Base-by-base conservation (phyloP, 1,140 invertebrate species). In the Trichonephila inaurata region DNA sequence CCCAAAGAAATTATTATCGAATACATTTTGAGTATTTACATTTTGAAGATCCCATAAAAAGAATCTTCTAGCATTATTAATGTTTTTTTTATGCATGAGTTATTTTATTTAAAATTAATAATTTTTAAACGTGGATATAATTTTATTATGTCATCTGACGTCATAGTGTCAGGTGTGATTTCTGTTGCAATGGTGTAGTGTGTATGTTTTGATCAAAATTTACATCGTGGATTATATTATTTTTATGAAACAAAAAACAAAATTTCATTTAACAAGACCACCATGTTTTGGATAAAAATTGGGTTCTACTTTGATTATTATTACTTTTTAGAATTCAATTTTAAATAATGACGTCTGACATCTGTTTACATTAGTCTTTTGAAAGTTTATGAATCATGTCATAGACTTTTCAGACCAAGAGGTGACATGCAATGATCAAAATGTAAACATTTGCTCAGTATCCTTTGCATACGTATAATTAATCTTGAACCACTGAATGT, bases 71-170 rank as follows among this genome's bases (percentile, higher is more conserved):
- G 18, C 5, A 21, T 64, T 19, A 18, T 18, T 18, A 64, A 16
- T 64, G 18, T 6, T 21, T 64, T 64, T n/a, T 64, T 19, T 64
- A 51, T 51, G 51, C 51, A 51, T 51, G 51, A 51, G 10, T 51
- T 19, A 64, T 64, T 64, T 64, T 64, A 64, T 64, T 64, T 19
- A 64, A 77, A 77, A 77, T 60, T 24, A 88, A 66, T 40, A 2
- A 28, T 40, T 88, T 88, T 88, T 64, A 66, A 88, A 88, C 86
- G 86, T 88, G 86, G 86, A 88, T 58, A 28, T 88, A 64, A 88
- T 88, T 88, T 88, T 88, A 88, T 88, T 88, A 88, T 88, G 86
- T 66, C 86, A 88, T 64, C 64, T 88, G 86, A 88, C 86, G 86
- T 88, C 86, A 88, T 61, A 40, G 51, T 88, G 86, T 88, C 86